phyloP scores from a whole-genome alignment of 2,888 invertebrate genomes.

The Pachydiplax longipennis region DNA sequence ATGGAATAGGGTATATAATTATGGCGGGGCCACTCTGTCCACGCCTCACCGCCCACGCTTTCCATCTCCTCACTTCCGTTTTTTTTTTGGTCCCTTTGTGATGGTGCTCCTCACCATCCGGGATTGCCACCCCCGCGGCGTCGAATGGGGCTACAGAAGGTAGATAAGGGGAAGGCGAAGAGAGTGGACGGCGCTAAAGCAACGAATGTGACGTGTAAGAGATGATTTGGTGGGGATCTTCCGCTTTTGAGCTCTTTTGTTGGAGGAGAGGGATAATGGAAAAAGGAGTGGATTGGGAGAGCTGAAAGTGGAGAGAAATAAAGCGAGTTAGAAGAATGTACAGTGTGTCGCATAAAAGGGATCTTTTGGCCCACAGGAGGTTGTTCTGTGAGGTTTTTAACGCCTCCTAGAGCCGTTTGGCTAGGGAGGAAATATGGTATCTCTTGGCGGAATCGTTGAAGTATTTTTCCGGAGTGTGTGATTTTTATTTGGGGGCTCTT shows the following conservation, averaged over 20 bases:
- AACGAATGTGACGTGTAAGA: neutral
- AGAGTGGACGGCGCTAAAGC: neutral
- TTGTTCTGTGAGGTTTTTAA: too few species aligned
- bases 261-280: neutral
- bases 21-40: constrained; percentile 36
- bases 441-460: too few species aligned
- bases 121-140: neutral
- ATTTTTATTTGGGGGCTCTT: too few species aligned
- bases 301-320: neutral
- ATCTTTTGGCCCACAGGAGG: too few species aligned
- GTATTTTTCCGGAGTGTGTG: too few species aligned
- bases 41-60: neutral
- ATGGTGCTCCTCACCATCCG: neutral
- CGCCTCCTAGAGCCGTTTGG: too few species aligned
- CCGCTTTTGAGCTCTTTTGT: neutral
- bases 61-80: neutral
- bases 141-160: neutral
- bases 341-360: too few species aligned
- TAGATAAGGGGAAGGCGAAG: neutral
- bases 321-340: too few species aligned
- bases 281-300: neutral
- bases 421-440: too few species aligned
- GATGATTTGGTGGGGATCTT: neutral
- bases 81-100: neutral
- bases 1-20: constrained; percentile 37